These are phyloP conservation scores for Cylas formicarius DNA, from an alignment of 1,140 invertebrate species.

Conservation along the genomic window DNA sequence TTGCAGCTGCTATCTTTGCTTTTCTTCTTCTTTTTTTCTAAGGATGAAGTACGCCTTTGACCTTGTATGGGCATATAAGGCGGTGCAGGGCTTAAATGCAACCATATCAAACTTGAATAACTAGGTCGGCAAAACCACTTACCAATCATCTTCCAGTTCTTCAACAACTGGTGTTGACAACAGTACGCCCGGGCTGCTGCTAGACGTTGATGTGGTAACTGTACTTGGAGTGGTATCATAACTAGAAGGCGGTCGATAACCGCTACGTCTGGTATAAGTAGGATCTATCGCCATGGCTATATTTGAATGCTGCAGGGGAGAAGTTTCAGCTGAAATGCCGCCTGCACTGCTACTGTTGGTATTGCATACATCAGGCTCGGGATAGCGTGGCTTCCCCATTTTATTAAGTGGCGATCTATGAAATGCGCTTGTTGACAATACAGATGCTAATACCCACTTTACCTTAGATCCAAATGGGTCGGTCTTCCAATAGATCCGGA, in stretches of 20 bases:
- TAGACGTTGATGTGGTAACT: conserved; percentile 37
- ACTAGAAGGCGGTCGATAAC: conserved; percentile 30
- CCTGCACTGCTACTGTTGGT: conserved; percentile 21
- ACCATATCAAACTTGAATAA: not conserved
- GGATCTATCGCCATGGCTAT: conserved; percentile 56
- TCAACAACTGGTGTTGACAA: conserved; percentile 34
- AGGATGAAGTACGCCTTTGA: conserved; percentile 54
- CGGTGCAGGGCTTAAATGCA: conserved; percentile 44
- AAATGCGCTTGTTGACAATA: not conserved
- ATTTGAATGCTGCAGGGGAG: conserved; percentile 40
- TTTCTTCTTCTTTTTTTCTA: conserved; percentile 47
- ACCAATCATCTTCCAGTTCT: conserved; percentile 46
- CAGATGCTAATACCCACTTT: conserved; percentile 3
- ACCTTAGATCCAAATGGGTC: conserved; percentile 38
- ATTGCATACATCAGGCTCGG: conserved; percentile 30
- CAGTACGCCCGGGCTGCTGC: conserved; percentile 35
- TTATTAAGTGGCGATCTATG: conserved; percentile 32
- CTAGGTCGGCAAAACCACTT: conserved; percentile 11
- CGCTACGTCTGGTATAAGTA: conserved; percentile 45
- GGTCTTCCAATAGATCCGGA: conserved; percentile 26
- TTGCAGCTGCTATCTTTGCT: conserved; percentile 39
- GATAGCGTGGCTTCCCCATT: conserved; percentile 34
- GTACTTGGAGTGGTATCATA: conserved; percentile 37
- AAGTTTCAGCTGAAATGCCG: conserved; percentile 18
- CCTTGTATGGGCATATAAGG: conserved; percentile 77